Conservation (phyloP, 2,113 vertebrate species). For the Toxostoma redivivum region DNA sequence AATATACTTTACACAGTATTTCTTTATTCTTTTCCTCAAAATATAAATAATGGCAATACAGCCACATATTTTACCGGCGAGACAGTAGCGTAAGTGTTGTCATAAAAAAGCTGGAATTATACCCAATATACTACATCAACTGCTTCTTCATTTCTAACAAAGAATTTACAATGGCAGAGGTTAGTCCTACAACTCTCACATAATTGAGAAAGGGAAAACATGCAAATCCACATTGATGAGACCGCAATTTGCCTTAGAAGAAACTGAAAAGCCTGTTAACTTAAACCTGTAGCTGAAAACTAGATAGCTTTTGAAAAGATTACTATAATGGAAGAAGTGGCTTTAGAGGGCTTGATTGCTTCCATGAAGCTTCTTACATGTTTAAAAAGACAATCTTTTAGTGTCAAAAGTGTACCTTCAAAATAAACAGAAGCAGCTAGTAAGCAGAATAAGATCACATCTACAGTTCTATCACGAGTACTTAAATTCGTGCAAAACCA, state of each 20-base stretch:
- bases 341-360: neutral
- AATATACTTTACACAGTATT: neutral
- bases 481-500: neutral
- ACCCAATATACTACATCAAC: neutral
- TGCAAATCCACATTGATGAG: neutral
- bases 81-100: neutral
- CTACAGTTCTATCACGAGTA: neutral
- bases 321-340: neutral
- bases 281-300: neutral
- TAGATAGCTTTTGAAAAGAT: neutral
- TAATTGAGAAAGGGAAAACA: neutral
- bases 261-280: neutral
- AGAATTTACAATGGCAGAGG: neutral
- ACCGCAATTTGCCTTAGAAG: neutral
- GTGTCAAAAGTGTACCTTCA: neutral
- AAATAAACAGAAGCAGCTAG: neutral
- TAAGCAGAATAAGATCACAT: neutral
- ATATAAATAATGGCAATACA: neutral
- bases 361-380: neutral
- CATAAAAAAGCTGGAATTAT: neutral
- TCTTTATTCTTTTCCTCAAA: neutral
- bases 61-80: neutral
- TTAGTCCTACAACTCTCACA: neutral
- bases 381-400: neutral
- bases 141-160: neutral